Conservation (phyloP, 2,888 invertebrate species). For the Cataglyphis rosenhaueri region DNA sequence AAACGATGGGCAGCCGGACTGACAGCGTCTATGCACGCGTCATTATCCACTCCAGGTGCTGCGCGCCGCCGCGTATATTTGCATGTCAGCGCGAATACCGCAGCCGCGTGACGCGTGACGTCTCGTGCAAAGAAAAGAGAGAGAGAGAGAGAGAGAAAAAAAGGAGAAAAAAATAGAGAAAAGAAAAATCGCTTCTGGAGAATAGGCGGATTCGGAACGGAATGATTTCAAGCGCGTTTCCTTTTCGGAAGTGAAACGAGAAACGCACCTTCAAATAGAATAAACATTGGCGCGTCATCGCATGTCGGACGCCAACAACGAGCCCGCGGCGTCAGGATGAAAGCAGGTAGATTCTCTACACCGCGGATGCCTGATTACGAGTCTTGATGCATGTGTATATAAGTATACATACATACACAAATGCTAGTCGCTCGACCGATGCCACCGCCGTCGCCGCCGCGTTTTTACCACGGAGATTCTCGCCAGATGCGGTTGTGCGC, state of each 20-base stretch:
- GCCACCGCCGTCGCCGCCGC: constrained; percentile 22
- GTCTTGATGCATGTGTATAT: background rate
- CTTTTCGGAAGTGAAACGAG: constrained; percentile 43
- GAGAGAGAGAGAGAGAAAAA: background rate
- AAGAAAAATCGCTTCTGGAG: background rate
- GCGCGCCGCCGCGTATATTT: constrained; percentile 48
- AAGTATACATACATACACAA: background rate
- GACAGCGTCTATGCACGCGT: constrained; percentile 59
- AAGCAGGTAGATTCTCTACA: constrained; percentile 39
- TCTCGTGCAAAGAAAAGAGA: constrained; percentile 14
- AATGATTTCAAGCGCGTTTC: constrained; percentile 1
- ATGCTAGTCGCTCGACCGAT: constrained; percentile 10
- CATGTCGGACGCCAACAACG: constrained; percentile 35
- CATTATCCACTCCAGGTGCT: constrained; percentile 62
- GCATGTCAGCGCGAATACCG: constrained; percentile 56
- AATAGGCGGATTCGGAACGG: background rate
- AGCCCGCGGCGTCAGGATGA: constrained; percentile 46
- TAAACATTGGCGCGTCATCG: constrained; percentile 52
- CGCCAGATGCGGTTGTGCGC: constrained; percentile 32
- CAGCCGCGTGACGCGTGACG: constrained; percentile 53
- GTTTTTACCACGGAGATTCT: constrained; percentile 22
- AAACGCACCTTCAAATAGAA: constrained; percentile 26
- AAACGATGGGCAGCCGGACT: constrained; percentile 63
- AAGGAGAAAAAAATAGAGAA: background rate
- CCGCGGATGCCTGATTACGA: constrained; percentile 30